phyloP scores from a whole-genome alignment of 2,888 invertebrate genomes.

The Andrena hattorfiana region DNA sequence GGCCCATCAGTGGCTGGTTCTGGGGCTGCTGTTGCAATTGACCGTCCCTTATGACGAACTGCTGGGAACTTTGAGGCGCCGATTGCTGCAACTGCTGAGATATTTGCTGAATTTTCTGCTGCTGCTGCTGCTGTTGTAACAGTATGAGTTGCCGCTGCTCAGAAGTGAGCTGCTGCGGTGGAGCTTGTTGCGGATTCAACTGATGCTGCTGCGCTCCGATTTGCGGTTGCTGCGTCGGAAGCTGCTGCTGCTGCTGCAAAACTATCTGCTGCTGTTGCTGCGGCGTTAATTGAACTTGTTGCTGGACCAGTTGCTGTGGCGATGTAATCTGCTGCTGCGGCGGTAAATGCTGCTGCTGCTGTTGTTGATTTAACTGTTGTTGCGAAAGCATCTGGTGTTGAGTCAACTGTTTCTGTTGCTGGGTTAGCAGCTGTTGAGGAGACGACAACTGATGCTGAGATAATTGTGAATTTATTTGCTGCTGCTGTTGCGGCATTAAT shows the following conservation, averaged over 20 bases:
- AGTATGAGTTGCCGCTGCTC: conserved; percentile 85
- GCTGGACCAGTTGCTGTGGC: conserved; percentile 71
- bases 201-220: conserved; percentile 69
- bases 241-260: conserved; percentile 76
- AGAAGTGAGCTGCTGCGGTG: conserved; percentile 81
- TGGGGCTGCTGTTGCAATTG: conserved; percentile 82
- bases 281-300: conserved; percentile 72
- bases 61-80: conserved; percentile 82
- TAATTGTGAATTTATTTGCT: conserved; percentile 77
- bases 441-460: conserved; percentile 75
- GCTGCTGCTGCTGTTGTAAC: conserved; percentile 86
- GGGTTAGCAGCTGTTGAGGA: conserved; percentile 82
- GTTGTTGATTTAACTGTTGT: conserved; percentile 86
- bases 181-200: conserved; percentile 68
- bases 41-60: conserved; percentile 84
- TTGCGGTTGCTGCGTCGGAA: conserved; percentile 74
- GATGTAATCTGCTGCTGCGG: conserved; percentile 77
- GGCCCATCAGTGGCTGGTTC: conserved; percentile 82
- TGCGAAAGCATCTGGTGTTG: conserved; percentile 77
- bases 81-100: conserved; percentile 85
- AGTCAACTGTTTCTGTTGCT: conserved; percentile 81
- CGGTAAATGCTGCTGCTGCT: conserved; percentile 74
- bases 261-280: conserved; percentile 75
- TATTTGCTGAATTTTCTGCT: conserved; percentile 86
- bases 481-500: conserved; percentile 80